Base-by-base conservation (phyloP, 2,113 vertebrate genomes). In the Camelus dromedarius region DNA sequence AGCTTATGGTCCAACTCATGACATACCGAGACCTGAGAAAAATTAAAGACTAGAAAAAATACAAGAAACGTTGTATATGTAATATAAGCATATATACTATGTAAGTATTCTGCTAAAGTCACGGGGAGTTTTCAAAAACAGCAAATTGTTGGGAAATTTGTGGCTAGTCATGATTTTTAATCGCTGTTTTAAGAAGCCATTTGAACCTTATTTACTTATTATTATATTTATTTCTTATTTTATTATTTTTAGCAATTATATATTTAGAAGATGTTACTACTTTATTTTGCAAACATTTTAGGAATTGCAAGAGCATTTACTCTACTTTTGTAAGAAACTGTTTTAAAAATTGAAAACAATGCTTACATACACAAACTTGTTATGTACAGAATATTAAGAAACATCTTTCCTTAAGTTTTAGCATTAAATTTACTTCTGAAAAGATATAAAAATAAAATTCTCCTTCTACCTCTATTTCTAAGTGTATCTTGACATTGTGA, bases 161-260 rank as follows among this genome's bases (percentile, higher is more conserved):
- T 60, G 7, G 12, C 38, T 90, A 87, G 20, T 70, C 14, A 35
- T 72, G 16, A 77, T n/a, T 89, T 96, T 26, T 72, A 56, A 72
- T 60, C 48, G 56, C 2, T 8, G 5, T 46, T 69, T 84, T 89
- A 52, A 20, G 66, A 88, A 62, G n/a, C 26, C 54, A 79, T 5
- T 58, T 67, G 16, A 90, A 75, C 10, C 96, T 79, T 93, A 60
- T 48, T 54, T 70, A 69, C 56, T 77, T 86, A 79, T n/a, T 67
- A 20, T 79, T 89, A 75, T 82, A 19, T 38, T 79, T 46, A 73
- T 50, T 90, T 70, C 54, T 56, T 64, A 3, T 69, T 91, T 90
- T 75, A 50, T 70, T 70, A n/a, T 56, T 85, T 89, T 88, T 79
- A 90, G 26, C 13, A 70, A 48, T 56, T 91, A 83, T 15, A 19